Evolutionary conservation across 1,140 invertebrate species (phyloP), one percentile per base, ranked within the genome.

Genomic region (Zaprionus ornatus): DNA sequence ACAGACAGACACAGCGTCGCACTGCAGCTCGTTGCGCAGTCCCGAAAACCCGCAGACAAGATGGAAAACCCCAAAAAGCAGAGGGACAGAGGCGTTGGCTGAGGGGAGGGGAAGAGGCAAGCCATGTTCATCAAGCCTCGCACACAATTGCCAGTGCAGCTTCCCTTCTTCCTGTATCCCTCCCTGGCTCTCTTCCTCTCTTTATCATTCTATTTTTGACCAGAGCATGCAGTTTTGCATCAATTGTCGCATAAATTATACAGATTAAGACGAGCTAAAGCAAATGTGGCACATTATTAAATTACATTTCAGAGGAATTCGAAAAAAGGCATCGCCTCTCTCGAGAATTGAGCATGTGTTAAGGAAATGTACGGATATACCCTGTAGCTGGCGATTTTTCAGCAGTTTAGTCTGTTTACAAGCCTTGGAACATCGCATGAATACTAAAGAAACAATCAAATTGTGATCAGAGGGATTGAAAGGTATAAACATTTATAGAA

Each of bases 191-290:
- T 12, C 9, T 21, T 17, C 3, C 7, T 17, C 42, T 45, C 37
- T 74, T 66, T 15, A n/a, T 63, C 54, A 74, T 64, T 75, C 54
- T 3, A 45, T 63, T 75, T 65, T 72, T 73, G 75, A 55, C 68
- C 78, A 85, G 65, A 81, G 90, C n/a, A 79, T 82, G 71, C 85
- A 85, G 76, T 90, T 82, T 79, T 82, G 75, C 78, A 72, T 77
- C 84, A 88, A 90, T 90, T 90, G 85, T 82, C 79, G 85, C 85
- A 90, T 90, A 90, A 90, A 90, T 85, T 82, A 82, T 82, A 77
- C 82, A 81, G 86, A 90, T 85, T 82, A 81, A 81, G 78, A 88
- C 50, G 56, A 65, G 71, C 45, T 64, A 45, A 17, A 45, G 66
- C 50, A 56, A 15, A 25, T 63, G 61, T 15, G 21, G 59, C 40